These are phyloP conservation scores for Ploceus nigricollis DNA, from an alignment of 2,113 vertebrate genomes.

Conservation along the genomic window DNA sequence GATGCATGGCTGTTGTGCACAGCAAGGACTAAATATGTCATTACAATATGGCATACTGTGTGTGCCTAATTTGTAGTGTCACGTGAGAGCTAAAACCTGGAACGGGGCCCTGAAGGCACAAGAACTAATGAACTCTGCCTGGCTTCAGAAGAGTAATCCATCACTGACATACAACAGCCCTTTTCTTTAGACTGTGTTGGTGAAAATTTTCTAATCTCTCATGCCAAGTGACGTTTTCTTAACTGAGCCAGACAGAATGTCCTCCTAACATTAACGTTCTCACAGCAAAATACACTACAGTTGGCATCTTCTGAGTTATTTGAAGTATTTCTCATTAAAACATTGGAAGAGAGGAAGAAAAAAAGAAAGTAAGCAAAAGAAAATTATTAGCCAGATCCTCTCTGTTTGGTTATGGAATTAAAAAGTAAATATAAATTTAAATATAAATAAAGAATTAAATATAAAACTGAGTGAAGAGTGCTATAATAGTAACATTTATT, in stretches of 20 bases:
- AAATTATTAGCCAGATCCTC: neutral
- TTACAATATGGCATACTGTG: neutral
- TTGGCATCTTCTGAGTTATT: neutral
- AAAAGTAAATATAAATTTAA: neutral
- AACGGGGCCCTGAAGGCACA: conserved; percentile 1
- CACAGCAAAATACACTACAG: neutral
- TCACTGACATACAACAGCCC: neutral
- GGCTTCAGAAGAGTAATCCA: neutral
- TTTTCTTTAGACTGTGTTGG: neutral
- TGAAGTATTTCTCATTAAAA: neutral
- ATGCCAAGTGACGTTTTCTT: neutral
- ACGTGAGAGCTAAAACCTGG: conserved; percentile 9
- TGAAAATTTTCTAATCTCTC: neutral
- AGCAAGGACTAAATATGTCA: conserved; percentile 23
- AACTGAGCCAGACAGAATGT: neutral
- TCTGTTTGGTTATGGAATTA: neutral
- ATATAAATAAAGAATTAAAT: neutral
- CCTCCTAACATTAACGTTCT: neutral
- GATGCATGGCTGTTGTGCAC: neutral
- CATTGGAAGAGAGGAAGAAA: neutral
- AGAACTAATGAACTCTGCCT: conserved; percentile 47
- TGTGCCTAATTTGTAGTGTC: conserved; percentile 6
- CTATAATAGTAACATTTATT: neutral
- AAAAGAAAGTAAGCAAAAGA: neutral
- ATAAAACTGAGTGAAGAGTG: neutral